phyloP scores from a whole-genome alignment of 2,888 invertebrate species.

The Dastarcus helophoroides region DNA sequence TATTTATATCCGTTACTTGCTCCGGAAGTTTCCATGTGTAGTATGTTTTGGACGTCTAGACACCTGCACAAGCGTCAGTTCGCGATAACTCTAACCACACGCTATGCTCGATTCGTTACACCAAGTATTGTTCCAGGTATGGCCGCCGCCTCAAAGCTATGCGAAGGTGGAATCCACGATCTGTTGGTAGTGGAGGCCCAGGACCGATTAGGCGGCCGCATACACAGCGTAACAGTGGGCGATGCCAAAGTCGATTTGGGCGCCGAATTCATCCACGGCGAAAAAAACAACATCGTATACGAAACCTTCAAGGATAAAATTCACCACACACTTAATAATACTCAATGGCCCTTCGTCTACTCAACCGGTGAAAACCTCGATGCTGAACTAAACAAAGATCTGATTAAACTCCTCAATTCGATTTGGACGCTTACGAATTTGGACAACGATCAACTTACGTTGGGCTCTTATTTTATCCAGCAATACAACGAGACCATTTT shows the following conservation, averaged over 20 bases:
- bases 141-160: constrained; percentile 37
- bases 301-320: constrained; percentile 5
- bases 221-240: constrained; percentile 8
- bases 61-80: no score
- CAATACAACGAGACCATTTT: constrained; percentile 14
- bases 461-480: no score
- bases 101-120: no score
- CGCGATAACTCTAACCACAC: no score
- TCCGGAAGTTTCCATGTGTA: no score
- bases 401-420: constrained; percentile 4
- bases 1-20: no score
- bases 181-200: constrained; percentile 8
- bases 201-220: constrained; percentile 8
- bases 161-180: constrained; percentile 20
- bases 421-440: no score
- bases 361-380: constrained; percentile 5
- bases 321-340: no score
- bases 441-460: no score
- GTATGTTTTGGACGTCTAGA: no score
- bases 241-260: constrained; percentile 10
- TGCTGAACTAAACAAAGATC: neutral
- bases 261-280: constrained; percentile 11
- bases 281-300: constrained; percentile 9
- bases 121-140: no score
- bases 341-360: constrained; percentile 5